phyloP scores from a whole-genome alignment of 2,797 vertebrate species.

The Perdix hodgsoniae region DNA sequence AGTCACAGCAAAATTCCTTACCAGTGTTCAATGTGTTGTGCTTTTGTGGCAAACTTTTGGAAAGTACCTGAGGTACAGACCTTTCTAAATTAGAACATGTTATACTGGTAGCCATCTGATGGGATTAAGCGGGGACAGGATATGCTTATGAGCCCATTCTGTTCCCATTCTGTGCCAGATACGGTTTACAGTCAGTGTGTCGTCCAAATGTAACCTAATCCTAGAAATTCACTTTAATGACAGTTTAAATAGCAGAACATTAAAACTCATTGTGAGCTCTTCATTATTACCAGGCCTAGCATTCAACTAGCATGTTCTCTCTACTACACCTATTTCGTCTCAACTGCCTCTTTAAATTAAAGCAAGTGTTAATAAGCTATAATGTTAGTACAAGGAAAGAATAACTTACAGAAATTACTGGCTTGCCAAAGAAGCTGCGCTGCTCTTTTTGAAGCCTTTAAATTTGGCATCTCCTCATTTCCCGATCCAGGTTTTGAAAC shows the following conservation, averaged over 20 bases:
- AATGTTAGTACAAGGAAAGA: neutral
- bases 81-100: neutral
- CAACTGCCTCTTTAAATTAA: neutral
- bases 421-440: neutral
- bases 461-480: neutral
- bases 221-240: neutral
- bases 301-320: neutral
- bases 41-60: neutral
- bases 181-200: neutral
- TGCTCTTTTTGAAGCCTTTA: neutral
- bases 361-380: neutral
- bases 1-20: neutral
- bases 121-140: neutral
- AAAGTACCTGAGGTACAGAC: neutral
- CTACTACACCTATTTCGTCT: neutral
- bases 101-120: neutral
- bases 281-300: neutral
- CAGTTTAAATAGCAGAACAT: neutral
- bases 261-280: neutral
- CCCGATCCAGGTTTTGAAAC: neutral
- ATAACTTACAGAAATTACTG: neutral
- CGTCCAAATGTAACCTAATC: neutral
- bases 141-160: neutral
- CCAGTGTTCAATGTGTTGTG: neutral
- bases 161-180: neutral